These are phyloP conservation scores for Probosciger aterrimus DNA, from an alignment of 2,113 vertebrate genomes.

Conservation along the genomic window DNA sequence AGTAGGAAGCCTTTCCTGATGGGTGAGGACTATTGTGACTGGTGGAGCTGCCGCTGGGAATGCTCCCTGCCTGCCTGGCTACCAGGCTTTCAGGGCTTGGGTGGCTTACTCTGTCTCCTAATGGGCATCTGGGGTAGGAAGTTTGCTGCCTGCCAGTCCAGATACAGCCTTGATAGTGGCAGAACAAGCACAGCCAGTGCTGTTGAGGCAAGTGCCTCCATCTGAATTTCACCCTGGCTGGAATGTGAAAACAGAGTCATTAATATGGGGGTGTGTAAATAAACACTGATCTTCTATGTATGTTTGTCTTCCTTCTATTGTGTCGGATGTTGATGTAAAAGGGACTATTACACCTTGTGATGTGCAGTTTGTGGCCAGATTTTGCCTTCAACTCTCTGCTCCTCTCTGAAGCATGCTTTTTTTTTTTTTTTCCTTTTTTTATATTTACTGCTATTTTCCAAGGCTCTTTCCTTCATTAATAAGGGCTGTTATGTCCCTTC, in stretches of 20 bases:
- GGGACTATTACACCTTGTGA: background rate
- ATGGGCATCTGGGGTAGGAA: background rate
- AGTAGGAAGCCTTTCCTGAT: background rate
- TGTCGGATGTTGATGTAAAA: background rate
- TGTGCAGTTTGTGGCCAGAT: background rate
- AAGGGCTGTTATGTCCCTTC: background rate
- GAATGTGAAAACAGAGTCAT: conserved; percentile 20
- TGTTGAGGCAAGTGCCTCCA: background rate
- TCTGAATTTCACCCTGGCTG: background rate
- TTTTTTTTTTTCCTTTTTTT: background rate
- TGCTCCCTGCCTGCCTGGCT: background rate
- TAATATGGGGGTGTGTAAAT: background rate
- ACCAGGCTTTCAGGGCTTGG: background rate
- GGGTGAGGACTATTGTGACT: background rate
- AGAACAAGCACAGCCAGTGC: background rate
- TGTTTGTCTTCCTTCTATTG: background rate
- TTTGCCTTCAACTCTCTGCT: background rate
- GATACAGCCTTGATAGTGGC: background rate
- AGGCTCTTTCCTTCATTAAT: background rate
- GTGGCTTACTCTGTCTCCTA: background rate
- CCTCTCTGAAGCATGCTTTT: background rate
- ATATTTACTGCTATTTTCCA: background rate
- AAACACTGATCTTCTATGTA: background rate
- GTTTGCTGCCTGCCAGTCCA: background rate
- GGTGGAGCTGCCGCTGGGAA: background rate